Conservation (phyloP, 1,140 invertebrate species). For the Drosophila ambigua region DNA sequence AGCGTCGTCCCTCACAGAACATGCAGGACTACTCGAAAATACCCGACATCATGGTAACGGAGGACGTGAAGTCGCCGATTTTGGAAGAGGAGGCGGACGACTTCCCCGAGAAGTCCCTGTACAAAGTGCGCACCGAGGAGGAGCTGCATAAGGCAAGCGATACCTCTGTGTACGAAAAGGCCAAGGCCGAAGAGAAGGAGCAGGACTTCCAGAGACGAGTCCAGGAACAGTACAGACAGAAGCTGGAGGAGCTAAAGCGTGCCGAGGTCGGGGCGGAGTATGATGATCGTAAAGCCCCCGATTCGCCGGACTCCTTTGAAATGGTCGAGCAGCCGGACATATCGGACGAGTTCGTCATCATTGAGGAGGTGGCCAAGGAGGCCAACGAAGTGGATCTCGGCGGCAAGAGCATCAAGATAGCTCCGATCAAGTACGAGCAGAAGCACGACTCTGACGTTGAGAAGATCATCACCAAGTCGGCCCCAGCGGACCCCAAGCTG, state of each 20-base stretch:
- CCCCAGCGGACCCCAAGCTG: conserved; percentile 84
- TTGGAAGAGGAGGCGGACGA: conserved; percentile 64
- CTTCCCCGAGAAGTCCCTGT: conserved; percentile 72
- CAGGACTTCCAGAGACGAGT: conserved; percentile 80
- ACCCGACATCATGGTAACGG: conserved; percentile 89
- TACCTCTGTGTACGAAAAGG: conserved; percentile 54
- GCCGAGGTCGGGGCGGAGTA: conserved; percentile 72
- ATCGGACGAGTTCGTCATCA: conserved; percentile 93
- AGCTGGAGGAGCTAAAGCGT: conserved; percentile 83
- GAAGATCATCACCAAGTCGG: conserved; percentile 88
- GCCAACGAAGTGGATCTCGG: conserved; percentile 91
- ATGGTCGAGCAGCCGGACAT: conserved; percentile 93
- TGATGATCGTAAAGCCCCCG: conserved; percentile 86
- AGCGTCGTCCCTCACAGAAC: conserved; percentile 78
- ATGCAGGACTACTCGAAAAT: conserved; percentile 85
- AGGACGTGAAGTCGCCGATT: conserved; percentile 85
- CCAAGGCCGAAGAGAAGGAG: conserved; percentile 71
- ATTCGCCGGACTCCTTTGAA: conserved; percentile 96
- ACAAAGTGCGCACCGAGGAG: conserved; percentile 80
- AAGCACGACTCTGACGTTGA: conserved; percentile 90
- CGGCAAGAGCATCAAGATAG: conserved; percentile 91
- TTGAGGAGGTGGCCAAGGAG: conserved; percentile 93
- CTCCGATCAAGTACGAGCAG: conserved; percentile 85
- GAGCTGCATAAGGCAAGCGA: conserved; percentile 75
- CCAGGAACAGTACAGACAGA: conserved; percentile 79